Percentiles rank a stretch among this genome's conserved stretches.
Conservation (phyloP, 1,140 invertebrate genomes). For the Orchesella cincta region DNA sequence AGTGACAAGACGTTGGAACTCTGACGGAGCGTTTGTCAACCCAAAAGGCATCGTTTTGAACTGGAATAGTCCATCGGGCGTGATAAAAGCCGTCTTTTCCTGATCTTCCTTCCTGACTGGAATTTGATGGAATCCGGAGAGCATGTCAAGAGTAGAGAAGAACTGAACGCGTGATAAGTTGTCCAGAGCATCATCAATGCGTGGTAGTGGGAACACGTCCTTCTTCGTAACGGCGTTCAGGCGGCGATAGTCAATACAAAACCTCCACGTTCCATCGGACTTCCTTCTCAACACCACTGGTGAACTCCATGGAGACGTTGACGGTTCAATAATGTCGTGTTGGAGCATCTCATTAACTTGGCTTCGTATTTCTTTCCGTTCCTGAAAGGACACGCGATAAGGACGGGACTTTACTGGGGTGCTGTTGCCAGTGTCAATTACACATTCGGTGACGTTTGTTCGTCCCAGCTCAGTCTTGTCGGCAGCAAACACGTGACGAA, state of each 20-base stretch:
- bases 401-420: conserved; percentile 52
- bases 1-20: background rate
- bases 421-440: conserved; percentile 52
- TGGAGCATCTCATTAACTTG: conserved; percentile 54
- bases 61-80: conserved; percentile 32
- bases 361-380: conserved; percentile 51
- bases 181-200: conserved; percentile 29
- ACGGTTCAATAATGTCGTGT: conserved; percentile 44
- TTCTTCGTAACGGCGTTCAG: conserved; percentile 35
- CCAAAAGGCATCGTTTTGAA: conserved; percentile 27
- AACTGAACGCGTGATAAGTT: background rate
- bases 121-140: conserved; percentile 34
- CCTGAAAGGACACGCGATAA: conserved; percentile 50
- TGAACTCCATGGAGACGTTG: conserved; percentile 40
- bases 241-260: conserved; percentile 35
- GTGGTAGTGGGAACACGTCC: background rate
- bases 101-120: background rate
- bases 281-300: conserved; percentile 49
- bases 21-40: background rate
- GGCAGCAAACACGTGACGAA: no score
- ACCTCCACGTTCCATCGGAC: conserved; percentile 36
- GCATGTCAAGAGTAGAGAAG: conserved; percentile 27
- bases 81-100: conserved; percentile 18
- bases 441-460: no score
- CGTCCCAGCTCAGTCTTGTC: no score